phyloP scores from a whole-genome alignment of 2,888 invertebrate genomes.

The Trichopoda pennipes region DNA sequence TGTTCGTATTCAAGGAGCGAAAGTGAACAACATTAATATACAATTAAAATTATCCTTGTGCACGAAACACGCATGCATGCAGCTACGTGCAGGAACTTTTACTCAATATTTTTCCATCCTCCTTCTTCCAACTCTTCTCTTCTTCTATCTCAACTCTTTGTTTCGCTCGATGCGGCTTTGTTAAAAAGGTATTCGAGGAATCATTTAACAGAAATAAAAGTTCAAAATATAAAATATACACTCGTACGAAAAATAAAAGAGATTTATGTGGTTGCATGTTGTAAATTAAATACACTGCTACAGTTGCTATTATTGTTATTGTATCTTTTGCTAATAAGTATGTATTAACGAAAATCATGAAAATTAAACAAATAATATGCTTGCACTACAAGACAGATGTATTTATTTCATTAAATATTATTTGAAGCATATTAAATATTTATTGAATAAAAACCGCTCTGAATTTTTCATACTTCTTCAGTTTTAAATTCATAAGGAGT shows the following conservation, averaged over 20 bases:
- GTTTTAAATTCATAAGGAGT: background rate
- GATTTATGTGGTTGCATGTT: conserved; percentile 41
- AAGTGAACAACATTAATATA: conserved; percentile 59
- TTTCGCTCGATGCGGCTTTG: background rate
- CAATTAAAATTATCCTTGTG: conserved; percentile 55
- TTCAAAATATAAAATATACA: conserved; percentile 5
- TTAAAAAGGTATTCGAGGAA: conserved; percentile 33
- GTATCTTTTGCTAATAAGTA: conserved; percentile 13
- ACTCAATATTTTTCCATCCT: background rate
- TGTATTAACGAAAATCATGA: conserved; percentile 37
- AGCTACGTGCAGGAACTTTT: conserved; percentile 2
- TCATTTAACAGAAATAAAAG: conserved; percentile 43
- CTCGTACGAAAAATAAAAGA: conserved; percentile 23
- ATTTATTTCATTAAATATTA: conserved; percentile 33
- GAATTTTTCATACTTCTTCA: background rate
- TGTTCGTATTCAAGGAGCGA: conserved; percentile 44
- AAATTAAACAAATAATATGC: conserved; percentile 39
- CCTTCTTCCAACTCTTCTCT: too few relatives aligned
- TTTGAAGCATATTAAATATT: conserved; percentile 55
- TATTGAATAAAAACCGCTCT: conserved; percentile 40
- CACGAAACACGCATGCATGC: background rate
- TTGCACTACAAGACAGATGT: conserved; percentile 25
- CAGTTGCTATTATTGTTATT: conserved; percentile 9
- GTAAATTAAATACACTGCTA: conserved; percentile 34
- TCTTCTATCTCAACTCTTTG: background rate